These are phyloP conservation scores for Hypotaenidia philippensis DNA, from an alignment of 2,797 vertebrate genomes.

Conservation along the genomic window DNA sequence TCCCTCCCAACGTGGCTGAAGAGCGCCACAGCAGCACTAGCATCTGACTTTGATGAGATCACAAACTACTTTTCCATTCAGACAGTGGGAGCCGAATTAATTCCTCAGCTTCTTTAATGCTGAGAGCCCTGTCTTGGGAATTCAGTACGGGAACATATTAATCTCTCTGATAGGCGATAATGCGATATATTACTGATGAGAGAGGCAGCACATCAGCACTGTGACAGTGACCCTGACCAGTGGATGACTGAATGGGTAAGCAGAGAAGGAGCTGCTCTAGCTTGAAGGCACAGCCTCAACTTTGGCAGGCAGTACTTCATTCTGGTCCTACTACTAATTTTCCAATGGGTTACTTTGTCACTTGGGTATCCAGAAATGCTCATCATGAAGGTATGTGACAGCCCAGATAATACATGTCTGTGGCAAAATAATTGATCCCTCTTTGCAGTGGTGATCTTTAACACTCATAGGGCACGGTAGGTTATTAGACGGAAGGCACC, in stretches of 20 bases:
- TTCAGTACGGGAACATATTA: conserved; percentile 26
- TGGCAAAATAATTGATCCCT: conserved; percentile 69
- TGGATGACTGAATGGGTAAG: conserved; percentile 65
- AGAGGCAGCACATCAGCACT: conserved; percentile 27
- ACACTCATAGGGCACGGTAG: conserved; percentile 53
- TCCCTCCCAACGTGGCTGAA: neutral
- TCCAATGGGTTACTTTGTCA: conserved; percentile 57
- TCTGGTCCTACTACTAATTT: conserved; percentile 66
- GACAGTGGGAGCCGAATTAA: conserved; percentile 14
- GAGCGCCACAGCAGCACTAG: neutral
- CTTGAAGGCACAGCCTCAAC: conserved; percentile 33
- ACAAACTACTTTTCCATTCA: conserved; percentile 26
- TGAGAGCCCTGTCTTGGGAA: conserved; percentile 44
- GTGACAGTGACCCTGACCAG: conserved; percentile 66
- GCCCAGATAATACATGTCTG: conserved; percentile 70
- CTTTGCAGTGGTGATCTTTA: conserved; percentile 67
- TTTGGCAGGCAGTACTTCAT: conserved; percentile 63
- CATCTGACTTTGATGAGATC: conserved; percentile 22
- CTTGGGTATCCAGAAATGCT: conserved; percentile 58
- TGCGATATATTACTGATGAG: conserved; percentile 60
- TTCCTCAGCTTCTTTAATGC: conserved; percentile 47
- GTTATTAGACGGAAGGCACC: conserved; percentile 64
- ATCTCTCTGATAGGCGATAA: conserved; percentile 42
- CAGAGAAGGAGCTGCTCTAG: conserved; percentile 31
- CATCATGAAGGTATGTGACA: conserved; percentile 70